Conservation (phyloP, 2,113 vertebrate genomes). For the Cebus imitator region DNA sequence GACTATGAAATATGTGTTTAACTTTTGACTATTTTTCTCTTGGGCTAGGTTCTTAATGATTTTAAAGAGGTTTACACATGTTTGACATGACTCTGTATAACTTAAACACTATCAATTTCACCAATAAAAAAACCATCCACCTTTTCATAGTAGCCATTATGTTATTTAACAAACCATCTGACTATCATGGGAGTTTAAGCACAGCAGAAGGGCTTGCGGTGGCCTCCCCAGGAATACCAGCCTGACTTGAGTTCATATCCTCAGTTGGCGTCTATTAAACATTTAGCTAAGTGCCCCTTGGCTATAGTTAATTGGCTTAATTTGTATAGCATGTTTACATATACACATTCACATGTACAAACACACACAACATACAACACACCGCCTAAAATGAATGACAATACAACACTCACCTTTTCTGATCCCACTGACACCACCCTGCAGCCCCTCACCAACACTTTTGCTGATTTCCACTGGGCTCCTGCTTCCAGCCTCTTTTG, state of each 20-base stretch:
- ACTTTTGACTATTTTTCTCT: neutral
- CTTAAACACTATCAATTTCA: neutral
- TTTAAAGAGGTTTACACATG: neutral
- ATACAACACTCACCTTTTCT: neutral
- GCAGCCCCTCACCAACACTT: rapidly evolving
- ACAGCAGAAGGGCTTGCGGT: rapidly evolving
- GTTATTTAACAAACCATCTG: neutral
- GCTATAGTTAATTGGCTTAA: neutral
- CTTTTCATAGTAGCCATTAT: neutral
- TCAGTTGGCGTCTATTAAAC: neutral
- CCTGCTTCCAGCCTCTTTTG: neutral
- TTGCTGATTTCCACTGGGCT: neutral
- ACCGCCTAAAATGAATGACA: neutral
- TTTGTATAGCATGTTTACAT: neutral
- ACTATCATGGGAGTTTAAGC: neutral
- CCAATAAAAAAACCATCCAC: neutral
- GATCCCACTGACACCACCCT: rapidly evolving
- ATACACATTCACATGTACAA: neutral
- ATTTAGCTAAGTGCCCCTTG: neutral
- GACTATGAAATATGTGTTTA: neutral
- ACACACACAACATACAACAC: no score
- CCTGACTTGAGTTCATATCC: neutral
- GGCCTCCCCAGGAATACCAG: neutral
- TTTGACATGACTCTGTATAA: neutral
- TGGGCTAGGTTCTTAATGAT: neutral